A percentile compares a stretch with the other conserved stretches of the same genome.
These are phyloP conservation scores for Baronia brevicornis DNA, from an alignment of 2,888 invertebrate genomes.

Conservation along the genomic window DNA sequence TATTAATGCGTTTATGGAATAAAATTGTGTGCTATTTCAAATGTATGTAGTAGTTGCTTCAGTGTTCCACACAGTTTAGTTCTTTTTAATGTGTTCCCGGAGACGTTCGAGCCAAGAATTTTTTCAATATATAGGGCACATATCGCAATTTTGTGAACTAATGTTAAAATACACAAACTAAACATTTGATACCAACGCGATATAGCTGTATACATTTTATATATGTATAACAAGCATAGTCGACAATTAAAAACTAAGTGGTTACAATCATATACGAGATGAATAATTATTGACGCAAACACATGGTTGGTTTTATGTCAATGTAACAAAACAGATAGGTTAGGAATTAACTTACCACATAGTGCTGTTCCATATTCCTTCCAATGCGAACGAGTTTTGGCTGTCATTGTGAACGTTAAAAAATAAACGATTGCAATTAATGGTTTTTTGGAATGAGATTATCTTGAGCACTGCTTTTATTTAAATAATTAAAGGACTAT, in stretches of 20 bases:
- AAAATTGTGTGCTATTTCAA: too few species aligned
- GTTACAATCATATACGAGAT: background rate
- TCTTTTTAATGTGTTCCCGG: too few species aligned
- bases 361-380: slow-evolving; percentile 75
- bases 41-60: too few species aligned
- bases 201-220: too few species aligned
- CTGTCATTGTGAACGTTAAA: slow-evolving; percentile 57
- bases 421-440: slow-evolving; percentile 38
- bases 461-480: slow-evolving; percentile 69
- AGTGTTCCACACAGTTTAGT: too few species aligned
- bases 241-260: slow-evolving; percentile 1
- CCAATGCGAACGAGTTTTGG: slow-evolving; percentile 73
- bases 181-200: too few species aligned
- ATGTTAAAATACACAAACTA: too few species aligned
- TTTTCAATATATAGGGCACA: too few species aligned
- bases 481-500: slow-evolving; percentile 48
- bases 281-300: slow-evolving; percentile 25
- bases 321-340: slow-evolving; percentile 44
- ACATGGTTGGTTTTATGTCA: slow-evolving; percentile 40
- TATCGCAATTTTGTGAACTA: too few species aligned
- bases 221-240: too few species aligned
- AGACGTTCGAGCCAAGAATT: too few species aligned
- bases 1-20: too few species aligned
- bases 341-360: slow-evolving; percentile 68
- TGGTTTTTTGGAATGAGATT: slow-evolving; percentile 72